phyloP scores from a whole-genome alignment of 2,888 invertebrate genomes.

The Tenthredo distinguenda region DNA sequence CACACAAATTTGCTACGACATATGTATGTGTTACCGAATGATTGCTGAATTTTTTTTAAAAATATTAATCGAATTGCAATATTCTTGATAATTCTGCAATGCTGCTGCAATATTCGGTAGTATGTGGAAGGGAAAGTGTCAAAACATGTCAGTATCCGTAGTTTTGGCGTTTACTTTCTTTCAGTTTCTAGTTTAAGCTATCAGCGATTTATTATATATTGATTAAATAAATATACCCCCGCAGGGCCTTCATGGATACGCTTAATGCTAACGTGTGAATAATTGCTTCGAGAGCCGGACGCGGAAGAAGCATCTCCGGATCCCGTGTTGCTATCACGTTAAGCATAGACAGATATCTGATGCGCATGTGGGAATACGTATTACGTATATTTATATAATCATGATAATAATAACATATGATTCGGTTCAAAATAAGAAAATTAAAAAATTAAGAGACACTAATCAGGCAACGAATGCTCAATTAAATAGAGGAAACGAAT shows the following conservation, averaged over 20 bases:
- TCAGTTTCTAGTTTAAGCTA: too few species aligned
- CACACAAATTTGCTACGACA: too few species aligned
- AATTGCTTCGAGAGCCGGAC: constrained; percentile 45
- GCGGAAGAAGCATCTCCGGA: constrained; percentile 31
- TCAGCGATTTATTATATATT: not conserved
- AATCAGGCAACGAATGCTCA: not conserved
- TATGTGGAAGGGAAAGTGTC: not conserved
- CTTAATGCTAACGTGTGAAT: constrained; percentile 35
- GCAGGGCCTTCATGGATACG: not conserved
- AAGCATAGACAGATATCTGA: not conserved
- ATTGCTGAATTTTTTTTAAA: too few species aligned
- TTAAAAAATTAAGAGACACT: not conserved
- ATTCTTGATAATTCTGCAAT: not conserved
- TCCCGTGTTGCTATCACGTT: not conserved
- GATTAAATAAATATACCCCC: not conserved
- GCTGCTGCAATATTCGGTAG: not conserved
- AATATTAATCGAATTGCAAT: too few species aligned
- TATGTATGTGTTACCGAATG: too few species aligned
- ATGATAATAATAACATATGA: not conserved
- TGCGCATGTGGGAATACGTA: not conserved
- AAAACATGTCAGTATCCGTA: not conserved
- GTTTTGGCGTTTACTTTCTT: not conserved
- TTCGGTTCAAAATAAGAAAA: not conserved
- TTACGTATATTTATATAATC: constrained; percentile 3
- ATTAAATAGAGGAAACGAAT: not conserved